Evolutionary conservation across 2,113 vertebrate species (phyloP), one percentile per base, ranked within the genome.

Genomic region (Otocyon megalotis): DNA sequence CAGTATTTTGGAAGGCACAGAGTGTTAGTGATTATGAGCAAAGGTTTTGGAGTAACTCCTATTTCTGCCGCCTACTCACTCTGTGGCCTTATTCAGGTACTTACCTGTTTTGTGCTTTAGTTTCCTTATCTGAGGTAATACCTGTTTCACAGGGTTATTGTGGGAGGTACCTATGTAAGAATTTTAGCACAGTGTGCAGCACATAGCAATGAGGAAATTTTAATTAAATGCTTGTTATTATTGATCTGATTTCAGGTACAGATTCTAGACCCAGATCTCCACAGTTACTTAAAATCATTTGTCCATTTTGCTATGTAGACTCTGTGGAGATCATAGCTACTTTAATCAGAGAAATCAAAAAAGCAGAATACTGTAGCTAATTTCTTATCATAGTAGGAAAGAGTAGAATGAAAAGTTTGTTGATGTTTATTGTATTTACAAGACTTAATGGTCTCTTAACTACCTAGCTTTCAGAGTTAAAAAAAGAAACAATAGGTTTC

Each of bases 311-410:
- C 20, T 24, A 16, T 89, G 62, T 50, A 82, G 28, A 28, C 8
- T 92, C 1, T 69, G 28, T 82, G 32, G 24, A 50, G 32, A 37
- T 60, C 22, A 28, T 22, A 74, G 58, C 54, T 10, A 79, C 67
- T 93, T 97, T 85, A 35, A 69, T 63, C 5, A 48, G 37, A 80
- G 90, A 82, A 93, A 80, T 63, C 50, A 37, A 79, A 90, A 93
- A 74, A 62, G 10, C 56, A 81, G 90, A 69, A 86, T 37, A 48
- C 9, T 11, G 79, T 56, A 84, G 54, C 22, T 56, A 35, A 74
- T 67, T 92, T 94, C 56, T 87, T 89, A 53, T 76, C 79, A 5
- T 60, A 69, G 22, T 26, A 43, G 65, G 60, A 86, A 87, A 86
- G 80, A 63, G 17, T 86, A 11, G 8, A 95, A 92, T 80, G 79